Conservation (phyloP, 2,113 vertebrate genomes). For the Phrynosoma blainvillii region DNA sequence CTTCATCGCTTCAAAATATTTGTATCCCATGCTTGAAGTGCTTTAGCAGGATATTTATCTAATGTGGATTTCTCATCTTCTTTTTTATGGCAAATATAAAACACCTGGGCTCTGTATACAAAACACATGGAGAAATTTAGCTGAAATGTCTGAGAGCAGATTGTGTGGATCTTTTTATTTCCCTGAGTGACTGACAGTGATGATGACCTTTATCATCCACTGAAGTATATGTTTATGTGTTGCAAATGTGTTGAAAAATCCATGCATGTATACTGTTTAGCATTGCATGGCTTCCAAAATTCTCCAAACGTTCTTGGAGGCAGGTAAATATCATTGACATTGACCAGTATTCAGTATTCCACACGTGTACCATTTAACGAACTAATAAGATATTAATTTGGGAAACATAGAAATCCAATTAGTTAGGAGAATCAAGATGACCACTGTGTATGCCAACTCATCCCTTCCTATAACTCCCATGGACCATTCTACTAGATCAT, state of each 20-base stretch:
- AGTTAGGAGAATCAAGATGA: neutral
- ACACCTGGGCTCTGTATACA: neutral
- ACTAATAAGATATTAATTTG: neutral
- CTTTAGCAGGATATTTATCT: constrained; percentile 42
- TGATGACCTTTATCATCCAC: neutral
- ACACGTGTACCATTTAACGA: constrained; percentile 12
- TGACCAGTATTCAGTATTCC: neutral
- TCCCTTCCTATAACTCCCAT: neutral
- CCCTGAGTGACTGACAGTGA: constrained; percentile 29
- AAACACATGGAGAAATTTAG: constrained; percentile 22
- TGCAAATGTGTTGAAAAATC: neutral
- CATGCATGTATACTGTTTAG: neutral
- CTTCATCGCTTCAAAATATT: neutral
- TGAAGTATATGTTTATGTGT: neutral
- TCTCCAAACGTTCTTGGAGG: neutral
- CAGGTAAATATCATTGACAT: neutral
- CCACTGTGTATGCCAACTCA: neutral
- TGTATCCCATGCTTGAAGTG: constrained; percentile 10
- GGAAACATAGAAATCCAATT: constrained; percentile 13
- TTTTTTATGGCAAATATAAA: constrained; percentile 36
- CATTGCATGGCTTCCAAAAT: constrained; percentile 19
- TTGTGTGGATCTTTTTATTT: constrained; percentile 4
- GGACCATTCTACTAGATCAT: no score
- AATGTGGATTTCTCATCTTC: neutral
- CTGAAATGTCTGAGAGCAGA: constrained; percentile 9